Percentiles rank a stretch among this genome's conserved stretches.
phyloP scores from a whole-genome alignment of 2,888 invertebrate species.

The Leptarthrus brevirostris region DNA sequence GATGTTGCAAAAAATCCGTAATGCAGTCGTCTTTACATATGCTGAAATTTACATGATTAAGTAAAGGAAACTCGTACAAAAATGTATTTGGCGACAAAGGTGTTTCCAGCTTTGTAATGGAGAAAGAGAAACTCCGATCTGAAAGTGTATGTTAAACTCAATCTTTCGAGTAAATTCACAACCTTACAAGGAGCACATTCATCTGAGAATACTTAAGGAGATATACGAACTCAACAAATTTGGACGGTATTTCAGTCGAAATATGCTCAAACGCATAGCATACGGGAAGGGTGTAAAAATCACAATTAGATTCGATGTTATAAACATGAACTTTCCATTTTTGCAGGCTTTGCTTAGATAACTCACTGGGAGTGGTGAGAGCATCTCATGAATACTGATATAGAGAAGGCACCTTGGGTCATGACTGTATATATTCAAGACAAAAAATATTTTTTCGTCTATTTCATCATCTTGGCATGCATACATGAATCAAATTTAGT shows the following conservation, averaged over 20 bases:
- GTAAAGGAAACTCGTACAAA: background rate
- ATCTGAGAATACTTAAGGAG: background rate
- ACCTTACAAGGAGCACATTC: background rate
- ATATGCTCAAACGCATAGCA: background rate
- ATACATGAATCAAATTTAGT: constrained; percentile 43
- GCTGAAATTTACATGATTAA: constrained; percentile 38
- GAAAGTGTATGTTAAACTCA: background rate
- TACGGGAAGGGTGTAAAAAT: background rate
- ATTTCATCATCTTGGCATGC: constrained; percentile 34
- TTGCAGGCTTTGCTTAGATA: constrained; percentile 22
- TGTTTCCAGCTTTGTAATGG: background rate
- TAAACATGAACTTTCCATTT: constrained; percentile 39
- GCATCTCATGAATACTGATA: constrained; percentile 42
- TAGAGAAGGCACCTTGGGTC: constrained; percentile 13
- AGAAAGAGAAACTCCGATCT: background rate
- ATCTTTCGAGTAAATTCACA: no score
- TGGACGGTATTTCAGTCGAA: background rate
- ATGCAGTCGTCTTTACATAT: constrained; percentile 9
- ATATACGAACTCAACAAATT: constrained; percentile 5
- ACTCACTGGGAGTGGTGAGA: background rate
- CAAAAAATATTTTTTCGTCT: constrained; percentile 35
- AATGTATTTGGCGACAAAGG: background rate
- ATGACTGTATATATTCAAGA: constrained; percentile 1
- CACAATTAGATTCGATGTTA: constrained; percentile 35
- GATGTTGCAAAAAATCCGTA: background rate